These are phyloP conservation scores for Condylura cristata DNA, from an alignment of 2,113 vertebrate species.

Conservation along the genomic window DNA sequence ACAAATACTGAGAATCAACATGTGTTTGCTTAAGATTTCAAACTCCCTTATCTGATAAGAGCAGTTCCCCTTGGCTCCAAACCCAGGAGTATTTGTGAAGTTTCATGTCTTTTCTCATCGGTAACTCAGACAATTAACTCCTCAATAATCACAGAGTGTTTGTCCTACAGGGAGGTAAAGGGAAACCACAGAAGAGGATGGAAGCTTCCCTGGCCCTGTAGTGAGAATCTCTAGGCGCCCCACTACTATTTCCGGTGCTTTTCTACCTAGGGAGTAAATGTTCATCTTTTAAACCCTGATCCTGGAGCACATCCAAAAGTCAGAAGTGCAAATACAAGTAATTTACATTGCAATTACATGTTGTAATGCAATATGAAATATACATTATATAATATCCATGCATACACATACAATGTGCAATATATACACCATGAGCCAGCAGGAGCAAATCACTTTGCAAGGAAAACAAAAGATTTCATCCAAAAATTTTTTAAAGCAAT, in stretches of 20 bases:
- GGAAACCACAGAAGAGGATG: not conserved
- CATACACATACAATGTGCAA: too few species aligned
- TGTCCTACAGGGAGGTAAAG: not conserved
- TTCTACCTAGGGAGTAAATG: not conserved
- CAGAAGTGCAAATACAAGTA: not conserved
- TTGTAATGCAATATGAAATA: too few species aligned
- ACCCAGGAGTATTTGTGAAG: not conserved
- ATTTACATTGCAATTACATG: not conserved
- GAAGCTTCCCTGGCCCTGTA: not conserved
- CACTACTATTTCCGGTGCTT: not conserved
- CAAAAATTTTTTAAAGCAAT: not conserved
- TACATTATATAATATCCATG: too few species aligned
- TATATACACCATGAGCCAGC: not conserved
- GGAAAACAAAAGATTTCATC: not conserved
- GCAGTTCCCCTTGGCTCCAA: not conserved
- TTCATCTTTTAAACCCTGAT: not conserved
- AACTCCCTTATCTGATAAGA: constrained; percentile 39
- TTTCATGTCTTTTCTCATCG: not conserved
- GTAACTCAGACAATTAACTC: not conserved
- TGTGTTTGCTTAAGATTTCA: constrained; percentile 45
- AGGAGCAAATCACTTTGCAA: not conserved
- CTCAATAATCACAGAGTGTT: not conserved
- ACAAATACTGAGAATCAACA: not conserved
- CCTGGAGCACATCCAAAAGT: not conserved
- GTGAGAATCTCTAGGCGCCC: not conserved